Base-by-base conservation (phyloP, 2,113 vertebrate genomes). In the Lepidiolamprologus cunningtoni region DNA sequence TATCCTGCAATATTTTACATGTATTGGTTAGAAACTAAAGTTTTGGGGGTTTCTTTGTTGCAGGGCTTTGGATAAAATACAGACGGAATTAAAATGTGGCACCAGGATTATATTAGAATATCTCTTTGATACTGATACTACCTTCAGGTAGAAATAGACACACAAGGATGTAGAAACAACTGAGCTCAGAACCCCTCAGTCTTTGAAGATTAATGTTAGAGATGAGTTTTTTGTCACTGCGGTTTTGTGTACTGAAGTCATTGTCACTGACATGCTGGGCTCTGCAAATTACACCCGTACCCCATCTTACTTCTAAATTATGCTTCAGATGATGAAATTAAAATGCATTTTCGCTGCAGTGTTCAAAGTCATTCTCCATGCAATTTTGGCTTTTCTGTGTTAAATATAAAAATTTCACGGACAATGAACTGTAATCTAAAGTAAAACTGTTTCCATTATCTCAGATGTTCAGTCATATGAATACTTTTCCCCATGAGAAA, bases 321-420 rank as follows among this genome's bases (percentile, higher is more conserved):
- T 66, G 57, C 61, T 68, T 82, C 50, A 73, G 9, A 28, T 83
- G 68, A 88, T 78, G 50, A 84, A 81, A 68, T 52, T 19, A 52
- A 86, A 91, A 85, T 71, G 68, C 12, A 31, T 90, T 89, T 84
- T 80, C 16, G 9, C 86, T 35, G 26, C 58, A 3, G 26, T 61
- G 21, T 73, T 55, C 7, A 4, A 82, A 85, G 71, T 82, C 78
- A 50, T 66, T 86, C 73, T 86, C 35, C 53, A 16, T 82, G 19
- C 82, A 82, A 71, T 86, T 91, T 54, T 26, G 26, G 28, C 37
- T 82, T 84, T 86, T 87, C 26, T 87, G 54, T 84, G 52, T 86
- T 90, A 40, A 66, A 82, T 91, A 40, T 83, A 45, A 91, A 21
- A 80, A 88, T 91, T 90, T 91, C 83, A 84, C 57, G 31, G 81